phyloP scores from a whole-genome alignment of 1,140 invertebrate genomes.

The Drosophila parabipectinata region DNA sequence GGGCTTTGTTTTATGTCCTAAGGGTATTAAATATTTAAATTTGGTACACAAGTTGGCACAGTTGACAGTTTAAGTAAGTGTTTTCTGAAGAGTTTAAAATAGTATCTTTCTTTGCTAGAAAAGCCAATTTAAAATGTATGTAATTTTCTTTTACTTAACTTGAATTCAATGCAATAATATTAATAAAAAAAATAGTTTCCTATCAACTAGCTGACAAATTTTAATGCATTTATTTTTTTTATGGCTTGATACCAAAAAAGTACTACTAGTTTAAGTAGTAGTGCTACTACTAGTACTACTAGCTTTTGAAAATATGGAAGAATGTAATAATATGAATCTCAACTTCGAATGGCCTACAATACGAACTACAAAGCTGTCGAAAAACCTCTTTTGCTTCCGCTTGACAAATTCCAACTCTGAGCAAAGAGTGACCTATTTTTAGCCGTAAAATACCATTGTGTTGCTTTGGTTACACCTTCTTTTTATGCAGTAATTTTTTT shows the following conservation, averaged over 20 bases:
- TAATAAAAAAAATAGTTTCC: too few species aligned
- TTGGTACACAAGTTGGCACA: not conserved
- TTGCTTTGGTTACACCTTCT: not conserved
- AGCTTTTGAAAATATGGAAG: not conserved
- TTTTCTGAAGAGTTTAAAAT: not conserved
- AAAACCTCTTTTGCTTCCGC: too few species aligned
- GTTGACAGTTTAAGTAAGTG: not conserved
- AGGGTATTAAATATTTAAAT: not conserved
- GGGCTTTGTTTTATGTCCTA: not conserved
- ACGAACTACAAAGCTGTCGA: too few species aligned
- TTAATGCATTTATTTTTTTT: too few species aligned
- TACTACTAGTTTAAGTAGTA: not conserved
- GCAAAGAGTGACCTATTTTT: conserved; percentile 1
- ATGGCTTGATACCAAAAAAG: not conserved
- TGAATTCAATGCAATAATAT: too few species aligned
- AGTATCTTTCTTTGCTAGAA: not conserved
- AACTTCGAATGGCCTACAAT: too few species aligned
- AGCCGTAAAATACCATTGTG: not conserved
- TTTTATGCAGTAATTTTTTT: not conserved
- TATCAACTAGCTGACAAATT: too few species aligned
- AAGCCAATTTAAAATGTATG: not conserved
- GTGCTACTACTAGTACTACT: too few species aligned
- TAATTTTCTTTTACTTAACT: too few species aligned
- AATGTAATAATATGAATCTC: too few species aligned
- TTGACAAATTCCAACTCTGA: too few species aligned